phyloP scores from a whole-genome alignment of 2,113 vertebrate species.

The Ellobius talpinus region DNA sequence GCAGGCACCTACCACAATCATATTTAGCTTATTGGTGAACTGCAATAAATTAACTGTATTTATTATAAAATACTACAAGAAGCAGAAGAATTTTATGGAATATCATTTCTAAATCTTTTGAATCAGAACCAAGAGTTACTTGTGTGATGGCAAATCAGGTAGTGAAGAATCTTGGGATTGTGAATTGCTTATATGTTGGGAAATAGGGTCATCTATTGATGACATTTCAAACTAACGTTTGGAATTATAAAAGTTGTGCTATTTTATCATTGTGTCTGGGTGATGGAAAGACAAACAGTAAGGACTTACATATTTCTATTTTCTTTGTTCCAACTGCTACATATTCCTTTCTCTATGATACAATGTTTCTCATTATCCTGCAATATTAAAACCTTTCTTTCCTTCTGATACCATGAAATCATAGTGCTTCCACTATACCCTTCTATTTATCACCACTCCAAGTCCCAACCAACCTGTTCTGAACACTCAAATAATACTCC shows the following conservation, averaged over 20 bases:
- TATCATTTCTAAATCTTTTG: not conserved
- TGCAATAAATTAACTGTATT: no score
- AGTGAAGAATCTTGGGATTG: not conserved
- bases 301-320: not conserved
- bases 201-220: not conserved
- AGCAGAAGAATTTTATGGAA: accelerated
- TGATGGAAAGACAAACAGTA: not conserved
- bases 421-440: not conserved
- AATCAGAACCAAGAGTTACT: not conserved
- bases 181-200: not conserved
- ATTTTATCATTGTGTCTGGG: not conserved
- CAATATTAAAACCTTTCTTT: not conserved
- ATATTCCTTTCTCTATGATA: not conserved
- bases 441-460: not conserved
- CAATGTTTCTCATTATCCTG: not conserved
- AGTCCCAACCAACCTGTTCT: not conserved
- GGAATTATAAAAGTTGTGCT: not conserved
- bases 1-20: not conserved
- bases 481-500: not conserved
- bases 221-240: not conserved
- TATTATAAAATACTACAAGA: not conserved
- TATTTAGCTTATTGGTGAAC: not conserved
- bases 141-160: not conserved
- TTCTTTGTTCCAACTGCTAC: not conserved
- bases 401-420: not conserved